phyloP scores from a whole-genome alignment of 2,888 invertebrate species.

The Andricus quercusramuli region DNA sequence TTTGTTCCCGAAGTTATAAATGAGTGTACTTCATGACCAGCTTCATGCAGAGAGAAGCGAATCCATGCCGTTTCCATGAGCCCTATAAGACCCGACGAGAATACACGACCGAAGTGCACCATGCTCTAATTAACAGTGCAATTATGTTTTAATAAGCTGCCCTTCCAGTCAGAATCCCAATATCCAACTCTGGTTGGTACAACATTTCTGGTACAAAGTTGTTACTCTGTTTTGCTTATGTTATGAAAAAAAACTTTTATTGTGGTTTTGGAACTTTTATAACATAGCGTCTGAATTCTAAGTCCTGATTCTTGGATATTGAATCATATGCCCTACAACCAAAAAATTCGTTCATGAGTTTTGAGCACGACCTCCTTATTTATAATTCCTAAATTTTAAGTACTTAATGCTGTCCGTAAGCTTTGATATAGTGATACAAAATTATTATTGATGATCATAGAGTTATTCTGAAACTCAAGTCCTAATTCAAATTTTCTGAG shows the following conservation, averaged over 20 bases:
- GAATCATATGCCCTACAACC: too few species aligned
- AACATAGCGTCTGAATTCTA: not conserved
- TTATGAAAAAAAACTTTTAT: not conserved
- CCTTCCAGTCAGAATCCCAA: constrained; percentile 60
- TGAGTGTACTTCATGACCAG: constrained; percentile 64
- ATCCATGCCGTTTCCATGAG: constrained; percentile 41
- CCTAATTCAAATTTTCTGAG: too few species aligned
- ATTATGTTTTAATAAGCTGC: constrained; percentile 65
- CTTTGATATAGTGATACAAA: too few species aligned
- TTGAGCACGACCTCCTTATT: too few species aligned
- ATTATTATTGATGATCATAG: too few species aligned
- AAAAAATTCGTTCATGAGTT: not conserved
- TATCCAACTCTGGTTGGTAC: constrained; percentile 45
- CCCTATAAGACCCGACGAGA: constrained; percentile 21
- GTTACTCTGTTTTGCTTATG: not conserved
- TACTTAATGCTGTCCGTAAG: too few species aligned
- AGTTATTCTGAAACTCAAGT: too few species aligned
- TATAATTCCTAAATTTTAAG: too few species aligned
- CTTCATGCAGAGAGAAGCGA: constrained; percentile 54
- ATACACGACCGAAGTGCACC: constrained; percentile 25
- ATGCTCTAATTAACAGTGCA: constrained; percentile 60
- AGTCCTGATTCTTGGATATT: too few species aligned
- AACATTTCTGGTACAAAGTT: not conserved
- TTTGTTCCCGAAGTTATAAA: constrained; percentile 66
- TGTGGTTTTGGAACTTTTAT: not conserved